A percentile compares a stretch with the other conserved stretches of the same genome.
Evolutionary conservation across 2,888 invertebrate genomes (phyloP).

Genomic region (Oscheius sp.): DNA sequence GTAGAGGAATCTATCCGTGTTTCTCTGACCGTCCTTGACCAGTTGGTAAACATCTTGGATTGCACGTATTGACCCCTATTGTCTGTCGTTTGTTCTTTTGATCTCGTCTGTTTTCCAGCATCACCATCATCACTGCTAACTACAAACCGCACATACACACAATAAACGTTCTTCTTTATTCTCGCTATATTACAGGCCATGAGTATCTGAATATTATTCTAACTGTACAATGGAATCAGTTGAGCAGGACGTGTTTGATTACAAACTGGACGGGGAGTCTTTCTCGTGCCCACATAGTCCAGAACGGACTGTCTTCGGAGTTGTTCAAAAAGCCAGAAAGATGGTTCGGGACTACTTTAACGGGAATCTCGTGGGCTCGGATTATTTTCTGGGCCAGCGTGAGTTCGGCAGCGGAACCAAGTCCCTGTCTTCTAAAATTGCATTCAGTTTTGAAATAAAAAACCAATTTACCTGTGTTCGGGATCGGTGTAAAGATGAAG

Average conservation of each 20-base stretch:
- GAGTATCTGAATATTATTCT: constrained; percentile 10
- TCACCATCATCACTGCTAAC: too few relatives aligned
- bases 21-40: too few relatives aligned
- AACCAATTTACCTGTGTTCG: constrained; percentile 6
- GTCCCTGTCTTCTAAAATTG: constrained; percentile 23
- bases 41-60: too few relatives aligned
- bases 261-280: constrained; percentile 33
- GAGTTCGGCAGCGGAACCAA: constrained; percentile 35
- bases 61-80: too few relatives aligned
- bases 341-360: constrained; percentile 39
- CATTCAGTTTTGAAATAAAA: too few relatives aligned
- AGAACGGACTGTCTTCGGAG: constrained; percentile 34
- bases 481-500: constrained; percentile 32
- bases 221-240: background rate
- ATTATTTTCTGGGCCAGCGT: constrained; percentile 35
- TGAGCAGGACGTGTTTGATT: constrained; percentile 14
- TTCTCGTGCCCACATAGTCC: constrained; percentile 38
- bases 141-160: background rate
- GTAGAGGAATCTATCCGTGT: too few relatives aligned
- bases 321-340: constrained; percentile 24
- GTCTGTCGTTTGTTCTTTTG: too few relatives aligned
- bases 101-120: too few relatives aligned
- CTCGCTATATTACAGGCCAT: background rate
- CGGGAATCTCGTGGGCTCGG: constrained; percentile 25
- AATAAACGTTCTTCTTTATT: background rate